Evolutionary conservation across 2,888 invertebrate species (phyloP).

Genomic region (Standfussiana lucernea): DNA sequence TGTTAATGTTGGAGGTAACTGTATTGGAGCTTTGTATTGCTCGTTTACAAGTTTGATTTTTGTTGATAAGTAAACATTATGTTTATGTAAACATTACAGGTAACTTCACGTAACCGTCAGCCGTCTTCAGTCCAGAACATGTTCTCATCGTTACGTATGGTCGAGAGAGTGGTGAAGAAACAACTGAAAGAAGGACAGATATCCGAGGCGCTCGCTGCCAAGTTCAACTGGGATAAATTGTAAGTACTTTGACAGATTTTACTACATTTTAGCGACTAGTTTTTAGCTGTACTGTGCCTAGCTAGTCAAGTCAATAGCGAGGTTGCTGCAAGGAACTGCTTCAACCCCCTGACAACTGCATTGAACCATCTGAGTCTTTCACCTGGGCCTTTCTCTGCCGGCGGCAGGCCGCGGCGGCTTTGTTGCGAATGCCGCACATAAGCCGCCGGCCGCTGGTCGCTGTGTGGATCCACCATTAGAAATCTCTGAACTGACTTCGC

Average conservation of each 20-base stretch:
- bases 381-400: too few species aligned
- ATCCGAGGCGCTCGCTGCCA: slow-evolving; percentile 81
- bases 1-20: too few species aligned
- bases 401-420: too few species aligned
- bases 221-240: slow-evolving; percentile 86
- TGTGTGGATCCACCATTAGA: too few species aligned
- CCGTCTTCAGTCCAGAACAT: slow-evolving; percentile 81
- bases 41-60: too few species aligned
- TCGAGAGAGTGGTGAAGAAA: slow-evolving; percentile 85
- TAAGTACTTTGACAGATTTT: slow-evolving; percentile 65
- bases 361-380: neutral
- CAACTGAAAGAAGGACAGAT: slow-evolving; percentile 85
- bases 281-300: neutral
- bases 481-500: neutral
- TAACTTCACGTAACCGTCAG: slow-evolving; percentile 82
- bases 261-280: neutral
- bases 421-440: too few species aligned
- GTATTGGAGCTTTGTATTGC: too few species aligned
- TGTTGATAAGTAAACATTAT: too few species aligned
- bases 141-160: slow-evolving; percentile 80
- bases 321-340: neutral
- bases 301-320: neutral
- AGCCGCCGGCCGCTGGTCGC: too few species aligned
- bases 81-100: slow-evolving; percentile 69
- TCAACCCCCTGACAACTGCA: neutral